These are phyloP conservation scores for Meiosimyza platycephala DNA, from an alignment of 2,888 invertebrate genomes.

Conservation along the genomic window DNA sequence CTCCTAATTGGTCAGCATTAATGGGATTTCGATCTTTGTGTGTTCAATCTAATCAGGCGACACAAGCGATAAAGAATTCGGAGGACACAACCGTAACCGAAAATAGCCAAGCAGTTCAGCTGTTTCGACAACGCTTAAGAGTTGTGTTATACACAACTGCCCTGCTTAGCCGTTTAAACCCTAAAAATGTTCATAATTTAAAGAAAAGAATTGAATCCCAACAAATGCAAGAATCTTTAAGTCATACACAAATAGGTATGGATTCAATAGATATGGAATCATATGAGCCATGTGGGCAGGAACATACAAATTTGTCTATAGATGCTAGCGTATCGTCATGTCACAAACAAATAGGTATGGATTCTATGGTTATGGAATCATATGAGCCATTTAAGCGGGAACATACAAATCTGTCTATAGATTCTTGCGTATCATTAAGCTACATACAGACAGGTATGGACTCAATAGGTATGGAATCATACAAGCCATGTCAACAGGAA, in stretches of 20 bases:
- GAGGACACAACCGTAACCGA: not conserved
- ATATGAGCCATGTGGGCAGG: not conserved
- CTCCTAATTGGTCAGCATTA: conserved; percentile 60
- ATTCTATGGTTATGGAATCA: too few relatives aligned
- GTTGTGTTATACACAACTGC: conserved; percentile 57
- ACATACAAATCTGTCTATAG: too few relatives aligned
- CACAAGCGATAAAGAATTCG: not conserved
- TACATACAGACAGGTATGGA: not conserved
- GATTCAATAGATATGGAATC: not conserved
- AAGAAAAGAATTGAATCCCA: not conserved
- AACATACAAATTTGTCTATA: too few relatives aligned
- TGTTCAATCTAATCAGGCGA: conserved; percentile 46
- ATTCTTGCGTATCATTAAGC: not conserved
- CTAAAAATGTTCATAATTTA: conserved; percentile 33
- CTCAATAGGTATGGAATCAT: not conserved
- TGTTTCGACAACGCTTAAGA: conserved; percentile 57
- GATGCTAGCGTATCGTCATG: too few relatives aligned
- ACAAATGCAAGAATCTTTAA: not conserved
- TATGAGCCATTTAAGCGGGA: too few relatives aligned
- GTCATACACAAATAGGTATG: not conserved
- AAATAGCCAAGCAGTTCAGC: conserved; percentile 45
- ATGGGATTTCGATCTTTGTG: conserved; percentile 61
- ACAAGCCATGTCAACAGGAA: not conserved
- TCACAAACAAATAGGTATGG: too few relatives aligned
- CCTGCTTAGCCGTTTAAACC: conserved; percentile 57